phyloP scores from a whole-genome alignment of 2,888 invertebrate genomes.

The Cinara cedri region DNA sequence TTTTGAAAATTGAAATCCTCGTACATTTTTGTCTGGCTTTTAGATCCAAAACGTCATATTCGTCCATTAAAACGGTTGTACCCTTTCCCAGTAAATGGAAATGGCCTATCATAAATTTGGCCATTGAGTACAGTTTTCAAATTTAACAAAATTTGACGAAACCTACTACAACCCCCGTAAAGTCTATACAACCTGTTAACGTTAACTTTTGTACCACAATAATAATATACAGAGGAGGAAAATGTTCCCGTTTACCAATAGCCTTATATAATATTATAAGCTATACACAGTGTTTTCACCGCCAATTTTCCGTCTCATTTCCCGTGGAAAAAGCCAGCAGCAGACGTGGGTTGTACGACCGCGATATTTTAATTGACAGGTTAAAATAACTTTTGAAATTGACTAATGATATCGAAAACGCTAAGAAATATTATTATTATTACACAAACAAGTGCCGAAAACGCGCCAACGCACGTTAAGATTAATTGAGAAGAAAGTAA shows the following conservation, averaged over 20 bases:
- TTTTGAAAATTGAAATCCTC: no score
- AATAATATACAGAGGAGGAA: no score
- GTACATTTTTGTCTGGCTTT: no score
- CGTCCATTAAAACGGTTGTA: no score
- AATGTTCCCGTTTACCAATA: not conserved
- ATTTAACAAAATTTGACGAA: no score
- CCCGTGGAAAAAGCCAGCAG: slow-evolving; percentile 21
- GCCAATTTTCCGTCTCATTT: slow-evolving; percentile 44
- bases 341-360: not conserved
- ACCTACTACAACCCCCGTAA: no score
- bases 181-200: no score
- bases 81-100: no score
- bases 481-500: slow-evolving; percentile 51
- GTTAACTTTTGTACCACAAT: no score
- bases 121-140: no score
- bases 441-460: slow-evolving; percentile 12
- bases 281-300: not conserved
- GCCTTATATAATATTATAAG: not conserved
- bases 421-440: slow-evolving; percentile 12
- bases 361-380: slow-evolving; percentile 51
- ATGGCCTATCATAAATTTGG: no score
- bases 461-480: slow-evolving; percentile 12
- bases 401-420: slow-evolving; percentile 39
- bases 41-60: no score
- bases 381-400: slow-evolving; percentile 52